Evolutionary conservation across 2,113 vertebrate genomes (phyloP).

Genomic region (Ctenomys sociabilis): DNA sequence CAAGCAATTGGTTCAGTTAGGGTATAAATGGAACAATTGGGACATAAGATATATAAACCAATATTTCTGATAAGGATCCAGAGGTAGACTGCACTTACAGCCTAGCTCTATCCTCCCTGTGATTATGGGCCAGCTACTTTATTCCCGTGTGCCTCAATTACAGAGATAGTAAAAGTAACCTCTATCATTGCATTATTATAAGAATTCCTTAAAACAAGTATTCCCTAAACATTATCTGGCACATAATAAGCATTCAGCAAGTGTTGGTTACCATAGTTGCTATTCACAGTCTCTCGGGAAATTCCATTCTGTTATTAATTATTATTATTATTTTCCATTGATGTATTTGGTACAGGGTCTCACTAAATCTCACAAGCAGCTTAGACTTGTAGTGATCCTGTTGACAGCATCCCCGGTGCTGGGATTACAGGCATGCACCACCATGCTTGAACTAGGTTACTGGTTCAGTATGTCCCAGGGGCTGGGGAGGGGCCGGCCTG

Average conservation of each 20-base stretch:
- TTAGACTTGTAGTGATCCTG: too few relatives aligned
- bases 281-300: constrained; percentile 3
- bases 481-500: too few relatives aligned
- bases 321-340: too few relatives aligned
- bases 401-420: too few relatives aligned
- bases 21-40: background rate
- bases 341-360: too few relatives aligned
- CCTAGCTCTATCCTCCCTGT: background rate
- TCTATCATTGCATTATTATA: background rate
- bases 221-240: background rate
- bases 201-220: background rate
- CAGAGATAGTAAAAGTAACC: background rate
- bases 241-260: background rate
- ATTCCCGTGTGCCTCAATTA: background rate
- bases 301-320: background rate
- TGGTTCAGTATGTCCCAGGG: too few relatives aligned
- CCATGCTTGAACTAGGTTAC: too few relatives aligned
- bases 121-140: background rate
- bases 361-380: too few relatives aligned
- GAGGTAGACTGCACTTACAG: background rate
- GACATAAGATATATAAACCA: background rate
- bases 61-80: too few relatives aligned
- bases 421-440: too few relatives aligned
- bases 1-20: background rate
- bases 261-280: constrained; percentile 9